These are phyloP conservation scores for Euproctis similis DNA, from an alignment of 2,888 invertebrate species.

Conservation along the genomic window DNA sequence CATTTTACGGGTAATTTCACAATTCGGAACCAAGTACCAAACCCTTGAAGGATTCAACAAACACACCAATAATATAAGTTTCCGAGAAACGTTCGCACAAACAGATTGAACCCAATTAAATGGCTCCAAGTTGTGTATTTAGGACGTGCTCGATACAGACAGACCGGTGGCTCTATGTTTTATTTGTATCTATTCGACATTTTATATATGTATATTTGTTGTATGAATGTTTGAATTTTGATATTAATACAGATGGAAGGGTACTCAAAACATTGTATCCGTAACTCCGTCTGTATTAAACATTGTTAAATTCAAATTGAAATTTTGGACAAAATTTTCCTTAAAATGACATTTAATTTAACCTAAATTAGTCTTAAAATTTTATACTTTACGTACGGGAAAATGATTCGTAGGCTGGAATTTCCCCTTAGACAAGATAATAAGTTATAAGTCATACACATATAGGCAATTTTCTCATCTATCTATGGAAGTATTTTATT, in stretches of 20 bases:
- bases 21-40: slow-evolving; percentile 25
- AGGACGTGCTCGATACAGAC: slow-evolving; percentile 45
- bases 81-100: slow-evolving; percentile 27
- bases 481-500: too few species aligned
- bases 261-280: too few species aligned
- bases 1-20: slow-evolving; percentile 13
- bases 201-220: slow-evolving; percentile 14
- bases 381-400: too few species aligned
- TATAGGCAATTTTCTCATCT: too few species aligned
- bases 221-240: neutral
- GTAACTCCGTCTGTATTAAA: too few species aligned
- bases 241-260: neutral
- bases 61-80: slow-evolving; percentile 42
- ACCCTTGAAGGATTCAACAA: slow-evolving; percentile 37
- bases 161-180: slow-evolving; percentile 19
- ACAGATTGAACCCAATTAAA: slow-evolving; percentile 63
- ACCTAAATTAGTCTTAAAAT: too few species aligned
- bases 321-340: too few species aligned
- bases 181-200: slow-evolving; percentile 23
- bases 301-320: too few species aligned
- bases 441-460: too few species aligned
- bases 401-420: too few species aligned
- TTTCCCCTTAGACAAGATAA: too few species aligned
- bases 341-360: too few species aligned
- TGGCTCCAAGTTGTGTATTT: slow-evolving; percentile 50